Evolutionary conservation across 2,797 vertebrate genomes (phyloP), one percentile per base, ranked within the genome.

Genomic region (Xerus rutilus): DNA sequence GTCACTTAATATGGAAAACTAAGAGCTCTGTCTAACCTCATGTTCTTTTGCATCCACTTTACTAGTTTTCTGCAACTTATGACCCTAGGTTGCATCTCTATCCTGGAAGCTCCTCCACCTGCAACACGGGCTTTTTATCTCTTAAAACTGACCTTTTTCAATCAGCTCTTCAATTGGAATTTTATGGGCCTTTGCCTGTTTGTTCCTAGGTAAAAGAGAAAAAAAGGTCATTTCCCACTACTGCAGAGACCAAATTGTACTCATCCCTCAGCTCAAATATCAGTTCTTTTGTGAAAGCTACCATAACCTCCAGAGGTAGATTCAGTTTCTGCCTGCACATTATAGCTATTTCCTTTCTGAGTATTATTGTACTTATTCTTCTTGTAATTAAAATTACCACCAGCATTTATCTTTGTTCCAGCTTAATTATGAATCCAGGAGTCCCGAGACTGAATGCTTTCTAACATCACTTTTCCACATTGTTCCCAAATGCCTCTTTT

Each of bases 61-160:
- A 49, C 25, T 25, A 25, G 0, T 4, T 4, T 1, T 35, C 28
- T 74, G 21, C 20, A 74, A 0, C 3, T 32, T 47, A 7, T 10
- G 54, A 7, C 1, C 30, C 12, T 54, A 15, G 7, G 7, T 45
- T 59, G 25, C 73, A 52, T 85, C 14, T 77, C 13, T 20, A 23
- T 64, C n/a, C 18, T 4, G 4, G 4, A 39, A 59, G 57, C 0
- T 30, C 1, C 39, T 64, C 15, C 21, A 43, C 7, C 47, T 18
- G 4, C 5, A n/a, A 4, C 2, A 12, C 0, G 2, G 3, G 43
- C 25, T n/a, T 21, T 39, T 7, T 54, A 10, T 5, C 15, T 35
- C 47, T 28, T 23, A 88, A 20, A 73, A 64, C 7, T 74, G 32
- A 28, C 0, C 0, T 67, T 57, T 18, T 12, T 57, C 14, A 69